Conservation (phyloP, 2,888 invertebrate species). For the Limnephilus auricula region DNA sequence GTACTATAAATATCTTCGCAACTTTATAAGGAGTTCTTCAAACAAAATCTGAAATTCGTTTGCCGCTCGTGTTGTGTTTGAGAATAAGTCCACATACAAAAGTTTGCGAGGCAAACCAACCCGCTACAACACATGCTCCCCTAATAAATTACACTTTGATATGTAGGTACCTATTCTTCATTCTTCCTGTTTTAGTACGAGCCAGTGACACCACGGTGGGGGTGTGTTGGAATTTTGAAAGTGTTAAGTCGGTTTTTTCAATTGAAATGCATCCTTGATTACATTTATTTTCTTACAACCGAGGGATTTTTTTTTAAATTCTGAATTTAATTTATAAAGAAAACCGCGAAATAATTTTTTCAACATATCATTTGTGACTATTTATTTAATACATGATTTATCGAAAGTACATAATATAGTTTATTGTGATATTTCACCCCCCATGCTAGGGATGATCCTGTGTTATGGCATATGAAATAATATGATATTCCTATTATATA, state of each 20-base stretch:
- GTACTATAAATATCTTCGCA: neutral
- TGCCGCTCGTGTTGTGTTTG: neutral
- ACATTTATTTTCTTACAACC: neutral
- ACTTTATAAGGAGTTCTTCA: neutral
- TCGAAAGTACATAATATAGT: no score
- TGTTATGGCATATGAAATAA: no score
- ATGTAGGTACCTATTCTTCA: neutral
- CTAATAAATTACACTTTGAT: constrained; percentile 26
- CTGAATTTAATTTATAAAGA: no score
- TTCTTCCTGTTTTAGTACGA: neutral
- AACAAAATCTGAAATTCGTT: constrained; percentile 29
- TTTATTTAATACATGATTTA: no score
- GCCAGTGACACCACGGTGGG: neutral
- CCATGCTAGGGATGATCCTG: no score
- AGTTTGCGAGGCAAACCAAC: neutral
- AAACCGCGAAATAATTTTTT: no score
- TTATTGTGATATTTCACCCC: no score
- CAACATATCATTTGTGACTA: no score
- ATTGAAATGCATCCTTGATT: neutral
- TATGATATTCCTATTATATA: no score
- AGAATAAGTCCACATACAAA: neutral
- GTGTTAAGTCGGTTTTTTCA: neutral
- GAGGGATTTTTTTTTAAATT: neutral
- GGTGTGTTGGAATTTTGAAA: neutral
- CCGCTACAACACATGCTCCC: constrained; percentile 5